These are phyloP conservation scores for Macroglossus sobrinus DNA, from an alignment of 2,113 vertebrate species.

Conservation along the genomic window DNA sequence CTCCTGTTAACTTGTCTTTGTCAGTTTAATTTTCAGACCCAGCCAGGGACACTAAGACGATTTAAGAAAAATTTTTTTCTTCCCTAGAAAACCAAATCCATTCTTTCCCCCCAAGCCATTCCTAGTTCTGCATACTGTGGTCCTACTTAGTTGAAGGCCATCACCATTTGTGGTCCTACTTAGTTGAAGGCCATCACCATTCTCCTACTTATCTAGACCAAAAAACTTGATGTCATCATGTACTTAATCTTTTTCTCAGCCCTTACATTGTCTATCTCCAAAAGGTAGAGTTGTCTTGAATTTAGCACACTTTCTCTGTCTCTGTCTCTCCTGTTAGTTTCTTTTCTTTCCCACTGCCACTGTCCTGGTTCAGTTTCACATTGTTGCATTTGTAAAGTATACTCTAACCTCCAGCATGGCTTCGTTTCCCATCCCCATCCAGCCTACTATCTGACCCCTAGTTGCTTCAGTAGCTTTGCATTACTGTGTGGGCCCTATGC, in stretches of 20 bases:
- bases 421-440: not conserved
- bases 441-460: not conserved
- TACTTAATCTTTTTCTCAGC: not conserved
- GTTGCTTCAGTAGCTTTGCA: not conserved
- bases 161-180: no score
- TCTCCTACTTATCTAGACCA: not conserved
- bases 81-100: not conserved
- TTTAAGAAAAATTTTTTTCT: not conserved
- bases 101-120: no score
- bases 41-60: not conserved
- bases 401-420: not conserved
- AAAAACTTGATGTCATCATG: not conserved
- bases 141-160: not conserved
- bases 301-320: not conserved
- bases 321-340: not conserved
- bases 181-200: not conserved
- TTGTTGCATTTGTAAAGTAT: not conserved
- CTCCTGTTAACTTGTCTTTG: not conserved
- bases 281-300: not conserved
- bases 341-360: not conserved
- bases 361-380: not conserved
- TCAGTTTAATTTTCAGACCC: not conserved
- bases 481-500: not conserved
- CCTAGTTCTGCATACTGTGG: not conserved
- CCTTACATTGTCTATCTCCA: not conserved